These are phyloP conservation scores for Dasypolia templi DNA, from an alignment of 2,888 invertebrate genomes.

Conservation along the genomic window DNA sequence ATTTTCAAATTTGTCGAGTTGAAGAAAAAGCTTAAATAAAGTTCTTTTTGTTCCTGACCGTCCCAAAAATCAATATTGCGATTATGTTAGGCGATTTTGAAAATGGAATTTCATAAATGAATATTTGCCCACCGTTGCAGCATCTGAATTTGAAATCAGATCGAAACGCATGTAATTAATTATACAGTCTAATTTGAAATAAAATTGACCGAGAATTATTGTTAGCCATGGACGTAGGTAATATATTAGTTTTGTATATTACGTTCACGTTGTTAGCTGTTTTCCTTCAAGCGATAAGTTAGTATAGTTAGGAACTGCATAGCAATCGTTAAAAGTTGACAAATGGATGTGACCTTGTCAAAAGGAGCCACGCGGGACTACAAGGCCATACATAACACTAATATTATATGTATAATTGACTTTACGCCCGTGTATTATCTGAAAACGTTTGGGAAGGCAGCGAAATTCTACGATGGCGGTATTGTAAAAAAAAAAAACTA, in stretches of 20 bases:
- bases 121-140: background rate
- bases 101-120: constrained; percentile 21
- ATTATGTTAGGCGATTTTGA: constrained; percentile 11
- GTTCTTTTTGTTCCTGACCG: no score
- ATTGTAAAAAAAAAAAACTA: constrained; percentile 51
- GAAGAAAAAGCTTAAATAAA: no score
- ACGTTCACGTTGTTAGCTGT: no score
- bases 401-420: constrained; percentile 59
- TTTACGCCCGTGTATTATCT: constrained; percentile 49
- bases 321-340: constrained; percentile 28
- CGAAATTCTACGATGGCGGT: constrained; percentile 30
- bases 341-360: constrained; percentile 41
- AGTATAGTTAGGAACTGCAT: constrained; percentile 9
- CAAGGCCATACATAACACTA: constrained; percentile 32
- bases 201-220: constrained; percentile 16
- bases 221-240: no score
- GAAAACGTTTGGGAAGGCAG: constrained; percentile 37
- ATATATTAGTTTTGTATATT: no score
- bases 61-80: background rate
- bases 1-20: no score
- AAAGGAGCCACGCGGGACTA: constrained; percentile 40
- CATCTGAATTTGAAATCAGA: constrained; percentile 22
- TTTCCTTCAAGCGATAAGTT: background rate
- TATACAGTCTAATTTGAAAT: constrained; percentile 25
- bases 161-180: constrained; percentile 28